Conservation (phyloP, 2,797 vertebrate genomes). For the Todus mexicanus region DNA sequence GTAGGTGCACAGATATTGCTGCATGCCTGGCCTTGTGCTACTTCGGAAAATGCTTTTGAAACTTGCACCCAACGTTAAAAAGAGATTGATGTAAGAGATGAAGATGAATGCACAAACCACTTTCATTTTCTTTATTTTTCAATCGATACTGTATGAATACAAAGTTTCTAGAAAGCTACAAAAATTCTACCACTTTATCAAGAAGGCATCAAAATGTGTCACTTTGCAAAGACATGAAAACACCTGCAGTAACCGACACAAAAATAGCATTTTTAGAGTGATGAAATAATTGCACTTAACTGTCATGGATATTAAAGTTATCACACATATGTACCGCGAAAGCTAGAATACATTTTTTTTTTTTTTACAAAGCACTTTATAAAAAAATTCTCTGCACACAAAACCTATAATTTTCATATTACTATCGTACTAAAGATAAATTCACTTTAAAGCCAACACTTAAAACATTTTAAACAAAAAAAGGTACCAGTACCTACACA, state of each 20-base stretch:
- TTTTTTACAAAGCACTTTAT: slow-evolving; percentile 96
- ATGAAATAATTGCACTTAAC: slow-evolving; percentile 91
- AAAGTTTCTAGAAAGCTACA: slow-evolving; percentile 99
- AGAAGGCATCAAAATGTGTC: slow-evolving; percentile 99
- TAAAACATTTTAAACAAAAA: slow-evolving; percentile 89
- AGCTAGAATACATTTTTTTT: slow-evolving; percentile 92
- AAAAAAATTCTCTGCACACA: slow-evolving; percentile 93
- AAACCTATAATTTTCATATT: slow-evolving; percentile 91
- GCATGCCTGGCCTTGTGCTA: background rate
- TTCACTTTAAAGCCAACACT: slow-evolving; percentile 98
- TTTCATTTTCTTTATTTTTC: slow-evolving; percentile 94
- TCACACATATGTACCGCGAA: slow-evolving; percentile 97
- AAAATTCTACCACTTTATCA: slow-evolving; percentile 99
- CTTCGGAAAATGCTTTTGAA: background rate
- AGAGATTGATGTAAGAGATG: slow-evolving; percentile 35
- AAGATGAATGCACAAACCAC: slow-evolving; percentile 72
- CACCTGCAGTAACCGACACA: slow-evolving; percentile 96
- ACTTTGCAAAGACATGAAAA: slow-evolving; percentile 98
- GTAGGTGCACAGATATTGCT: background rate
- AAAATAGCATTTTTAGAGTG: slow-evolving; percentile 91
- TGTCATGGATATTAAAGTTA: slow-evolving; percentile 95
- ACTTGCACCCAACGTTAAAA: background rate
- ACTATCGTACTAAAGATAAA: slow-evolving; percentile 92
- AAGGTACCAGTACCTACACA: slow-evolving; percentile 99
- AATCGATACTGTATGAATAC: slow-evolving; percentile 99